Percentiles rank a stretch among this genome's conserved stretches.
phyloP scores from a whole-genome alignment of 2,888 invertebrate species.

The Phragmatobia fuliginosa region DNA sequence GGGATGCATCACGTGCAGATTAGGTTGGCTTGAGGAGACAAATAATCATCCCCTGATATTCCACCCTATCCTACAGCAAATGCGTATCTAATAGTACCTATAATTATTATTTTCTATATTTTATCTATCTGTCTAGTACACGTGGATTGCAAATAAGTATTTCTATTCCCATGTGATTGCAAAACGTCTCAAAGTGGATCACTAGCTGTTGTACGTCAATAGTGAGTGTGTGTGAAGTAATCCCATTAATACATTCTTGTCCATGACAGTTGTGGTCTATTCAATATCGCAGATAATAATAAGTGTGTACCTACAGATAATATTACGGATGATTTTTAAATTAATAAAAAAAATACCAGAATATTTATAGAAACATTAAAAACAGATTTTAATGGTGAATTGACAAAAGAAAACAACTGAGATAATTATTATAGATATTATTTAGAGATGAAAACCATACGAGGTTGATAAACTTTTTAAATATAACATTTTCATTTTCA shows the following conservation, averaged over 20 bases:
- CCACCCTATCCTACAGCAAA: neutral
- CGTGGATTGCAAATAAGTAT: neutral
- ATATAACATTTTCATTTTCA: no score
- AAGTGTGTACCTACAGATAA: no score
- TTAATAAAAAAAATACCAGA: neutral
- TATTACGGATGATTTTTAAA: neutral
- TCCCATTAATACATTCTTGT: conserved; percentile 3
- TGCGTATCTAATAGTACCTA: neutral
- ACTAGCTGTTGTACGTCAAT: conserved; percentile 18
- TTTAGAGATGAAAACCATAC: no score
- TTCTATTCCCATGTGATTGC: conserved; percentile 39
- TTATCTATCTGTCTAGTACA: neutral
- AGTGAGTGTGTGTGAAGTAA: conserved; percentile 15
- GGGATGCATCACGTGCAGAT: no score
- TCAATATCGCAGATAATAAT: neutral
- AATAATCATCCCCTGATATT: no score
- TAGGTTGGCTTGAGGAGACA: no score
- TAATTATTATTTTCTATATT: neutral
- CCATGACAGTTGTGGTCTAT: neutral
- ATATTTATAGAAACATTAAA: no score
- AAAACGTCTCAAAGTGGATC: conserved; percentile 32
- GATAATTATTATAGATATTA: no score
- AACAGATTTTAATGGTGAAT: no score
- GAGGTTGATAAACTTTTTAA: no score
- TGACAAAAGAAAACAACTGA: no score